Percentiles rank a stretch among this genome's conserved stretches.
Evolutionary conservation across 2,888 invertebrate genomes (phyloP).

Genomic region (Coleophora flavipennella): DNA sequence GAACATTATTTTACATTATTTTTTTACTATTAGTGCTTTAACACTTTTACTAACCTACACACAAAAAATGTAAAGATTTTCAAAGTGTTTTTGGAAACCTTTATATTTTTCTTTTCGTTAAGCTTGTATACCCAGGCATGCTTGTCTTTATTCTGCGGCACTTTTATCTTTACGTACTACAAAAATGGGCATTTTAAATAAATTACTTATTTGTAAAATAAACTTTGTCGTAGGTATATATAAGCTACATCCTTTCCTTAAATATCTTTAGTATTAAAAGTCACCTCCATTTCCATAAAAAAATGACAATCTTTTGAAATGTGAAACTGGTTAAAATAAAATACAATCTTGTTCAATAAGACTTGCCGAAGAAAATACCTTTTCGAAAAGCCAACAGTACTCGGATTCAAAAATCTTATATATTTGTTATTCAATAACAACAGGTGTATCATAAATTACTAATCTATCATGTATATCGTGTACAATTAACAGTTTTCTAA

Average conservation of each 20-base stretch:
- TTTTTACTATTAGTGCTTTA: constrained; percentile 17
- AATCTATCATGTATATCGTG: no score
- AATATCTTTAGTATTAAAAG: constrained; percentile 8
- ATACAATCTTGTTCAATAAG: no score
- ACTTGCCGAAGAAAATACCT: no score
- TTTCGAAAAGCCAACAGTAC: no score
- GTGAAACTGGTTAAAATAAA: no score
- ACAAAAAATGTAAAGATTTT: constrained; percentile 31
- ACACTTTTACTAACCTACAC: constrained; percentile 44
- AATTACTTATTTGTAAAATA: constrained; percentile 9
- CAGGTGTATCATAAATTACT: no score
- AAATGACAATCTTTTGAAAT: background rate
- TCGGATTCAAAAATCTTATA: no score
- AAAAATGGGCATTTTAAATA: constrained; percentile 68
- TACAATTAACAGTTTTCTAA: no score
- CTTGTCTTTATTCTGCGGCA: background rate
- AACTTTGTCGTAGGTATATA: no score
- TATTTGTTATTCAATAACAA: no score
- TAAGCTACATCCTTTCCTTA: background rate
- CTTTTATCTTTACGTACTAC: constrained; percentile 14
- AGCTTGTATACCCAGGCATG: constrained; percentile 26
- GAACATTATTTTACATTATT: constrained; percentile 27
- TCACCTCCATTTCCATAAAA: constrained; percentile 68
- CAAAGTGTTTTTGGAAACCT: constrained; percentile 41
- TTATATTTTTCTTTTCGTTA: constrained; percentile 28